phyloP scores from a whole-genome alignment of 2,113 vertebrate genomes.

The Mustelus asterias region DNA sequence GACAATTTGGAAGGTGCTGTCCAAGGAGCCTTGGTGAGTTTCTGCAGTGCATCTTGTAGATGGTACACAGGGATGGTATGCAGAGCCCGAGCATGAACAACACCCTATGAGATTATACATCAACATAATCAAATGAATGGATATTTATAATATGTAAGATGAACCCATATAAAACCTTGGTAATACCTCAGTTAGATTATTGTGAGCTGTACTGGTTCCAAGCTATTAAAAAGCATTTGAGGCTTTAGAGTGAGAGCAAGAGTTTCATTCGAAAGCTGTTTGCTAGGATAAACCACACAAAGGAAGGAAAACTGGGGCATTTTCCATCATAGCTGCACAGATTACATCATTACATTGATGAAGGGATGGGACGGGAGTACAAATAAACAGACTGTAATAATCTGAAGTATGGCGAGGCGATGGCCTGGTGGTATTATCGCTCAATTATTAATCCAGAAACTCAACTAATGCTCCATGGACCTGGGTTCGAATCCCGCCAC shows the following conservation, averaged over 20 bases:
- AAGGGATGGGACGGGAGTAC: neutral
- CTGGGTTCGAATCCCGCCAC: too few species aligned
- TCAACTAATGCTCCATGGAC: too few species aligned
- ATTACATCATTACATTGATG: neutral
- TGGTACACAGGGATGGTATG: too few species aligned
- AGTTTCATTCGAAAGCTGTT: neutral
- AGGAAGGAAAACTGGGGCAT: neutral
- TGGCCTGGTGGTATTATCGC: too few species aligned
- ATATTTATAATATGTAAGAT: neutral
- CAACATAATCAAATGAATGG: neutral
- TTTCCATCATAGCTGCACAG: neutral
- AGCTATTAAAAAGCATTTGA: neutral
- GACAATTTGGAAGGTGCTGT: too few species aligned
- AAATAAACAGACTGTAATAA: neutral
- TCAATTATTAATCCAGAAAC: too few species aligned
- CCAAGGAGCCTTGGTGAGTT: too few species aligned
- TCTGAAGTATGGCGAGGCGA: neutral
- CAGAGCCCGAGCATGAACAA: neutral
- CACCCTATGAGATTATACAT: neutral
- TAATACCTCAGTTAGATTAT: neutral
- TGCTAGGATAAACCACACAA: neutral
- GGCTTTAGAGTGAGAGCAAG: neutral
- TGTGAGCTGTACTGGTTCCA: neutral
- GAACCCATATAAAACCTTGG: neutral
- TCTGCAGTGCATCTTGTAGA: too few species aligned